Evolutionary conservation across 2,888 invertebrate genomes (phyloP).

Genomic region (Drosophila limbata): DNA sequence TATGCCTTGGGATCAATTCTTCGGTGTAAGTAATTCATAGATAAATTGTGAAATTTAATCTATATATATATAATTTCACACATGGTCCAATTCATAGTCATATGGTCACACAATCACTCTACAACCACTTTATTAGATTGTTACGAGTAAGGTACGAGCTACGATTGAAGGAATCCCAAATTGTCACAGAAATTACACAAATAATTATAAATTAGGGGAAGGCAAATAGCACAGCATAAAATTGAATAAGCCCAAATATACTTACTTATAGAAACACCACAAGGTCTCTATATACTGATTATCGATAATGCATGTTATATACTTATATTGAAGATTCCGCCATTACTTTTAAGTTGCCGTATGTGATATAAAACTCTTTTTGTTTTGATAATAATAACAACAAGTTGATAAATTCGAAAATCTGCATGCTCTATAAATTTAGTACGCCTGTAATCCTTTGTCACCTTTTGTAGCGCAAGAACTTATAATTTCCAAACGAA

Average conservation of each 20-base stretch:
- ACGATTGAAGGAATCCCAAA: background rate
- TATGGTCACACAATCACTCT: slow-evolving; percentile 38
- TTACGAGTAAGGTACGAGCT: background rate
- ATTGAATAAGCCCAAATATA: slow-evolving; percentile 5
- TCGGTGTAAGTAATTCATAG: slow-evolving; percentile 92
- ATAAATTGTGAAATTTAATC: slow-evolving; percentile 33
- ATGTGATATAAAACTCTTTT: slow-evolving; percentile 8
- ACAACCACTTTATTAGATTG: slow-evolving; percentile 8
- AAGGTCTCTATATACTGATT: slow-evolving; percentile 20
- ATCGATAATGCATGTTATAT: slow-evolving; percentile 23
- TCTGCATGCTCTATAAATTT: slow-evolving; percentile 23
- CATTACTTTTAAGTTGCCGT: slow-evolving; percentile 22
- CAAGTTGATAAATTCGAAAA: slow-evolving; percentile 11
- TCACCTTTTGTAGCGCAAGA: slow-evolving; percentile 32
- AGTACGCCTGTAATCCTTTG: slow-evolving; percentile 9
- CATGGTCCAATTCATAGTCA: slow-evolving; percentile 35
- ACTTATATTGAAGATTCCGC: slow-evolving; percentile 12
- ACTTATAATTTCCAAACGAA: slow-evolving; percentile 36
- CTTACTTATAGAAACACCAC: slow-evolving; percentile 2
- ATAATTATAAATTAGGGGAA: slow-evolving; percentile 2
- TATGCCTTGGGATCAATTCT: slow-evolving; percentile 95
- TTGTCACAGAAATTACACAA: background rate
- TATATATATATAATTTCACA: slow-evolving; percentile 26
- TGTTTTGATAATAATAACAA: background rate
- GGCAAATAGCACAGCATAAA: slow-evolving; percentile 24